phyloP scores from a whole-genome alignment of 2,113 vertebrate species.

The Diadophis punctatus region DNA sequence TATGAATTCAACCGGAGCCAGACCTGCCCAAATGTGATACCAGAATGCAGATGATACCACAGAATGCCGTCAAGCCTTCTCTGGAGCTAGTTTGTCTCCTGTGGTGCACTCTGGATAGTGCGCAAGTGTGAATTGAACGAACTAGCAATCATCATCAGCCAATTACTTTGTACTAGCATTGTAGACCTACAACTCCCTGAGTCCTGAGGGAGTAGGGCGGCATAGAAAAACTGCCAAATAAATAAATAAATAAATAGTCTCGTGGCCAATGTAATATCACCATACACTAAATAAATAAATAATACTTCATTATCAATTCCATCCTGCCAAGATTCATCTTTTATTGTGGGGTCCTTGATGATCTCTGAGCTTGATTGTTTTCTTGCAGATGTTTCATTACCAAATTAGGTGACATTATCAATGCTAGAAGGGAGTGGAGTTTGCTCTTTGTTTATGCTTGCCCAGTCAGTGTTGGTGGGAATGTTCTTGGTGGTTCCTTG shows the following conservation, averaged over 20 bases:
- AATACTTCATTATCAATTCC: background rate
- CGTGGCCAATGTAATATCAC: background rate
- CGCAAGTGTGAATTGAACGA: background rate
- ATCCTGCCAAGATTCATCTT: background rate
- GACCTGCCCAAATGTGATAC: no score
- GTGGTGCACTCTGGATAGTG: background rate
- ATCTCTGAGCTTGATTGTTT: background rate
- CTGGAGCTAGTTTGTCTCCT: background rate
- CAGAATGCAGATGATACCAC: background rate
- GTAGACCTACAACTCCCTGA: no score
- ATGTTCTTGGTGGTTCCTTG: background rate
- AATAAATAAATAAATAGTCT: no score
- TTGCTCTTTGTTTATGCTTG: background rate
- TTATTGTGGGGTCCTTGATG: background rate
- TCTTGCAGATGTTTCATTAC: background rate
- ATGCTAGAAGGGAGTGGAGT: background rate
- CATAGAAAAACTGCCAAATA: no score
- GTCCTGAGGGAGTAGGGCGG: no score
- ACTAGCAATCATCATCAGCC: background rate
- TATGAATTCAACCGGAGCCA: background rate
- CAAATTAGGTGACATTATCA: background rate
- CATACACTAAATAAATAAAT: background rate
- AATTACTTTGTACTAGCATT: background rate
- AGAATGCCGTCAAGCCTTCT: background rate
- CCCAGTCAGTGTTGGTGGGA: background rate